These are phyloP conservation scores for Luscinia luscinia DNA, from an alignment of 2,797 vertebrate genomes.

Conservation along the genomic window DNA sequence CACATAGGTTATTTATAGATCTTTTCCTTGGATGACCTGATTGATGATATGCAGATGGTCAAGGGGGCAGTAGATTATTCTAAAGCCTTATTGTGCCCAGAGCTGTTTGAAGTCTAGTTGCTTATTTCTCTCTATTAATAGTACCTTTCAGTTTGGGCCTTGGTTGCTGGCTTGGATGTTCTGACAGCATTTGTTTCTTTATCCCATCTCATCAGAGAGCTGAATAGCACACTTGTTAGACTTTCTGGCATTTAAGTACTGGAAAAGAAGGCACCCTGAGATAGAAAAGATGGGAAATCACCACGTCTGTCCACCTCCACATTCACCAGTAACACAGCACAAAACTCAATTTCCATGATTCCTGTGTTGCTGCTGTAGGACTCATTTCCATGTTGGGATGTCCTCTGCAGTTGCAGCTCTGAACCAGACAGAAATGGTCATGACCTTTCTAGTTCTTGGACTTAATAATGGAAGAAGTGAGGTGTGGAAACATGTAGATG, in stretches of 20 bases:
- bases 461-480: slow-evolving; percentile 46
- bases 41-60: slow-evolving; percentile 69
- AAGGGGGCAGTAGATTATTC: slow-evolving; percentile 46
- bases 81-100: slow-evolving; percentile 60
- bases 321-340: not conserved
- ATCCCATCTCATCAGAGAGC: slow-evolving; percentile 20
- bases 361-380: not conserved
- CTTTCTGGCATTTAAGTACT: not conserved
- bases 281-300: not conserved
- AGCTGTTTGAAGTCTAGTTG: slow-evolving; percentile 62
- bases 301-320: not conserved
- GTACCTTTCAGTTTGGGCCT: slow-evolving; percentile 57
- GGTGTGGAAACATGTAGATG: slow-evolving; percentile 30
- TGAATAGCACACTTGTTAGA: slow-evolving; percentile 57
- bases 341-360: not conserved
- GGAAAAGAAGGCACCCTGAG: not conserved
- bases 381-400: not conserved
- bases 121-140: slow-evolving; percentile 67
- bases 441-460: slow-evolving; percentile 38
- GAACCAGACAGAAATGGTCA: not conserved
- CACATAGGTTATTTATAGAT: slow-evolving; percentile 63
- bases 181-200: slow-evolving; percentile 54
- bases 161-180: slow-evolving; percentile 29
- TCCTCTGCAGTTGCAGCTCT: slow-evolving; percentile 3
- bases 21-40: slow-evolving; percentile 69